Evolutionary conservation across 2,888 invertebrate genomes (phyloP).

Genomic region (Chloroclystis v-ata): DNA sequence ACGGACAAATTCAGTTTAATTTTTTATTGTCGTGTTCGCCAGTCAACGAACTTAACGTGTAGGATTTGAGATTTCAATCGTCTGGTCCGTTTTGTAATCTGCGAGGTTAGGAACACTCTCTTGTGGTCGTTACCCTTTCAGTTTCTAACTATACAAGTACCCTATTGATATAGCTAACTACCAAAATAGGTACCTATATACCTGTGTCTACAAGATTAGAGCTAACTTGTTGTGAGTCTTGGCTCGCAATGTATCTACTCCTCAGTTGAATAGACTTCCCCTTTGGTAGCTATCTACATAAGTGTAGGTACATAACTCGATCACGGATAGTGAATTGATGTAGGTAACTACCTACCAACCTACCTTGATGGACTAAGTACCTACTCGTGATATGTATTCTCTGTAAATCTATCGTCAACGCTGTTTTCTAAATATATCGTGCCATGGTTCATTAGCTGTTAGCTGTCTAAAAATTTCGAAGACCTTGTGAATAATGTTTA

Average conservation of each 20-base stretch:
- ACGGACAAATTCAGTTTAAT: slow-evolving; percentile 46
- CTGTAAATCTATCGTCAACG: no score
- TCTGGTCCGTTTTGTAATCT: slow-evolving; percentile 10
- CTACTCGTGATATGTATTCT: no score
- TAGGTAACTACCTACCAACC: not conserved
- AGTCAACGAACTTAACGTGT: slow-evolving; percentile 59
- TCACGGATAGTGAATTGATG: not conserved
- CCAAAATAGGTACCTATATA: not conserved
- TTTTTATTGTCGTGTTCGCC: slow-evolving; percentile 61
- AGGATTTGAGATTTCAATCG: slow-evolving; percentile 16
- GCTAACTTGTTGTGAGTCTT: no score
- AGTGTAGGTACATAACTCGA: not conserved
- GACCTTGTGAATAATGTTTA: no score
- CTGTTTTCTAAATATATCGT: no score
- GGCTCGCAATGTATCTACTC: no score
- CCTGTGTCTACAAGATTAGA: no score
- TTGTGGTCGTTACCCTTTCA: no score
- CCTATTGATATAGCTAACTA: slow-evolving; percentile 1
- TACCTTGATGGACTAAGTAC: no score
- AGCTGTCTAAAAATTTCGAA: no score
- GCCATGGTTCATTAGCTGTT: no score
- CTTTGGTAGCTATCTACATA: not conserved
- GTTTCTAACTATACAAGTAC: no score
- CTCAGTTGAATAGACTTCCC: not conserved
- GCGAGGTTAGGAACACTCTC: not conserved